Base-by-base conservation (phyloP, 1,140 invertebrate species). In the Lepidostoma basale region DNA sequence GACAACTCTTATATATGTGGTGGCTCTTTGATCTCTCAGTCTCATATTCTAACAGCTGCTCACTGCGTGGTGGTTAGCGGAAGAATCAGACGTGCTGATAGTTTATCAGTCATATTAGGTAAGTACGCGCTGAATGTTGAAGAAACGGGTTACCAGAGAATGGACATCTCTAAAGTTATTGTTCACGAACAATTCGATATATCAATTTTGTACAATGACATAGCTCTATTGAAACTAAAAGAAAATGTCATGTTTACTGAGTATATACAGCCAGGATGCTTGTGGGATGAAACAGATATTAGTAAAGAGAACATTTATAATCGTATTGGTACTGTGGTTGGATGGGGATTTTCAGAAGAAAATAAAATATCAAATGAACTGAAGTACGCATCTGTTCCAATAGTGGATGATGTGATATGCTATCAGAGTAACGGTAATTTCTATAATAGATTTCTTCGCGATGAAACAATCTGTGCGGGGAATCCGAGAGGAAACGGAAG, bases 391-490 rank as follows among this genome's bases (percentile, higher is more conserved):
- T 4, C 26, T 14, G 33, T 72, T 20, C 69, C 65, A 0, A 52
- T 72, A 23, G 22, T 28, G 18, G 28, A 59, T 39, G 69, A 72
- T 33, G n/a, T 68, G 14, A 3, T 49, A 9, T 72, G 69, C 33
- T 36, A 36, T 30, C 69, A 64, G 42, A 64, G 47, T 30, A 42
- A 68, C 16, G n/a, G 26, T 6, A 66, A 59, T 9, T 68, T 72
- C 44, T 70, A 70, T 30, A 40, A 47, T 16, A 59, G 14, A 28
- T 72, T 63, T 40, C 44, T 68, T 12, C 44, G 42, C 9, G 42
- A 68, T 26, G 52, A 52, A 14, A 64, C 69, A 14, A 56, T 72
- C 33, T 72, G 69, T 23, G 69, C 65, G 26, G 69, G 69, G 59
- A 64, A 68, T 52, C 69, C 69, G 9, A 39, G 25, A 39, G 60